Conservation (phyloP, 2,113 vertebrate species). For the Columba livia region DNA sequence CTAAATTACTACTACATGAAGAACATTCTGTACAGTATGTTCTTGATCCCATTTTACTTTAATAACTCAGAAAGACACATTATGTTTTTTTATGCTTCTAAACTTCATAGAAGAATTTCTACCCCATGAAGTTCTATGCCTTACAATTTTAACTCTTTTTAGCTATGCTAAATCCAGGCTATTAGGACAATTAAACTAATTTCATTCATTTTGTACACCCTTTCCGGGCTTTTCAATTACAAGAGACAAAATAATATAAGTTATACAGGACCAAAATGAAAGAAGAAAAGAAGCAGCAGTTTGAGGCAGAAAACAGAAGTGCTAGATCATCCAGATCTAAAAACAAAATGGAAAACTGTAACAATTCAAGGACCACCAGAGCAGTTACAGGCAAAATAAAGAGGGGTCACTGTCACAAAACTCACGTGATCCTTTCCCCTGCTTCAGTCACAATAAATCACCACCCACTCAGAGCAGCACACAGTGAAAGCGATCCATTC, state of each 20-base stretch:
- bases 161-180: background rate
- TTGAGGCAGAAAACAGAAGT: background rate
- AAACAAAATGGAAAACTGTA: background rate
- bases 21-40: background rate
- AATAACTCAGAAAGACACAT: background rate
- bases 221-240: background rate
- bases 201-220: background rate
- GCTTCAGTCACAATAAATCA: background rate
- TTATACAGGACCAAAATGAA: background rate
- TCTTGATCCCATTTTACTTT: background rate
- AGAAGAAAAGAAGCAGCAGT: background rate
- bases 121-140: background rate
- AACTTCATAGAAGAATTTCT: background rate
- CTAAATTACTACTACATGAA: background rate
- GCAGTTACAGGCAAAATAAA: background rate
- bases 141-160: background rate
- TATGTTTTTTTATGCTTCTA: background rate
- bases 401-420: background rate
- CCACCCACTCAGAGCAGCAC: background rate
- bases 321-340: background rate
- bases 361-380: background rate
- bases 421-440: background rate
- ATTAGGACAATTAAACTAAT: background rate
- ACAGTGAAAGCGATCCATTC: background rate
- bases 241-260: background rate